These are phyloP conservation scores for Manis pentadactyla DNA, from an alignment of 2,797 vertebrate species.

Conservation along the genomic window DNA sequence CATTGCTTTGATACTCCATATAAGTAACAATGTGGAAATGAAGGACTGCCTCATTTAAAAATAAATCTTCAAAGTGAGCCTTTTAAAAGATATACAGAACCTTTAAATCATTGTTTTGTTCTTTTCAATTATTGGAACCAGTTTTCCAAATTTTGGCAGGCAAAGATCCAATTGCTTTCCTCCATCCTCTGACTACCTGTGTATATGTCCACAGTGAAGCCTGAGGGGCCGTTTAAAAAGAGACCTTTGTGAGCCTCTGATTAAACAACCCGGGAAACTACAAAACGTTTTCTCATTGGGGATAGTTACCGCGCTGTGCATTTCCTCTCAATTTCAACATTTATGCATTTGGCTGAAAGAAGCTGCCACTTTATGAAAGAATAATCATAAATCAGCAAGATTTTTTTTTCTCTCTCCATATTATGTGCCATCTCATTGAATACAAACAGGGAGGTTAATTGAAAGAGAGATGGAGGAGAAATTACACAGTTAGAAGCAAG, in stretches of 20 bases:
- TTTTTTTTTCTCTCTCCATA: slow-evolving; percentile 52
- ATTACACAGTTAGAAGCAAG: slow-evolving; percentile 73
- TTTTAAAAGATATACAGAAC: slow-evolving; percentile 33
- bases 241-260: slow-evolving; percentile 39
- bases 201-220: background rate
- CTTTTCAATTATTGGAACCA: slow-evolving; percentile 45
- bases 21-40: slow-evolving; percentile 41
- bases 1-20: slow-evolving; percentile 65
- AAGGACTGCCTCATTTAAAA: slow-evolving; percentile 45
- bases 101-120: slow-evolving; percentile 52
- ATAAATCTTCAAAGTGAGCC: slow-evolving; percentile 66
- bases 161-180: slow-evolving; percentile 53
- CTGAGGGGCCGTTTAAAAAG: background rate
- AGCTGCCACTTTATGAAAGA: slow-evolving; percentile 65
- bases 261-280: slow-evolving; percentile 22
- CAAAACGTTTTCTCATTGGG: background rate
- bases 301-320: background rate
- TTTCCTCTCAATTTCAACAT: slow-evolving; percentile 52
- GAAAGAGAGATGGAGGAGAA: slow-evolving; percentile 74
- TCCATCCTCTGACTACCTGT: slow-evolving; percentile 17
- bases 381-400: slow-evolving; percentile 75
- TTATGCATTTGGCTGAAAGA: slow-evolving; percentile 29
- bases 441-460: slow-evolving; percentile 73
- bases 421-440: slow-evolving; percentile 45
- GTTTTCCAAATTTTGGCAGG: slow-evolving; percentile 11